These are phyloP conservation scores for Pelosia muscerda DNA, from an alignment of 2,888 invertebrate species.

Conservation along the genomic window DNA sequence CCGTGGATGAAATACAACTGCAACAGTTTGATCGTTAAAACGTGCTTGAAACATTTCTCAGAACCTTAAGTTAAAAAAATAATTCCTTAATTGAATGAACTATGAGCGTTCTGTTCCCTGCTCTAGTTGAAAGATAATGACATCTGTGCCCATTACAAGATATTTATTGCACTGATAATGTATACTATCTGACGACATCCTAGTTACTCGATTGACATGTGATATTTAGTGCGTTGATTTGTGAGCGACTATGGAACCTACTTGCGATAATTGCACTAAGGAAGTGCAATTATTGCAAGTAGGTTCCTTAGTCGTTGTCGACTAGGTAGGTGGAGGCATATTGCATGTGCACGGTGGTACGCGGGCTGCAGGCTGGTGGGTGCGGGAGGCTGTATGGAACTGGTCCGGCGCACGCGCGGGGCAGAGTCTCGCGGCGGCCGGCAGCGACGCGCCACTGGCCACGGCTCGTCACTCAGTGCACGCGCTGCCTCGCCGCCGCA, in stretches of 20 bases:
- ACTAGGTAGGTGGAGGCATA: constrained; percentile 10
- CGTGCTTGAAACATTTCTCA: background rate
- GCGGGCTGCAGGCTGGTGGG: constrained; percentile 50
- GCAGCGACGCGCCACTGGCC: constrained; percentile 67
- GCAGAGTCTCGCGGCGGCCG: constrained; percentile 70
- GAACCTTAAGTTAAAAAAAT: constrained; percentile 19
- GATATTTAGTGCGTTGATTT: constrained; percentile 35
- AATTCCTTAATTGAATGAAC: constrained; percentile 37
- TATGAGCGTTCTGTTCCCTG: constrained; percentile 33
- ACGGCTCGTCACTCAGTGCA: constrained; percentile 76
- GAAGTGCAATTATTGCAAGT: constrained; percentile 14
- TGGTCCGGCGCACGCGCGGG: constrained; percentile 83
- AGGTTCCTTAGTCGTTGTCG: constrained; percentile 11
- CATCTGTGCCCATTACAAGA: constrained; percentile 45
- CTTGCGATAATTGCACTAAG: constrained; percentile 12
- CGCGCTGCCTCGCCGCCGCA: constrained; percentile 81
- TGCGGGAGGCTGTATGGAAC: constrained; percentile 76
- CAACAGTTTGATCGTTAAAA: no score
- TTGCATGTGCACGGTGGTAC: constrained; percentile 31
- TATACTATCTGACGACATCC: constrained; percentile 42
- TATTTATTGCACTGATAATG: constrained; percentile 48
- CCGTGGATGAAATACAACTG: background rate
- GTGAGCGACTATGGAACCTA: constrained; percentile 21
- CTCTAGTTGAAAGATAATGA: constrained; percentile 38
- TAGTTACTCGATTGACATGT: constrained; percentile 43